Conservation (phyloP, 2,888 invertebrate species). For the Ennomos erosarius region DNA sequence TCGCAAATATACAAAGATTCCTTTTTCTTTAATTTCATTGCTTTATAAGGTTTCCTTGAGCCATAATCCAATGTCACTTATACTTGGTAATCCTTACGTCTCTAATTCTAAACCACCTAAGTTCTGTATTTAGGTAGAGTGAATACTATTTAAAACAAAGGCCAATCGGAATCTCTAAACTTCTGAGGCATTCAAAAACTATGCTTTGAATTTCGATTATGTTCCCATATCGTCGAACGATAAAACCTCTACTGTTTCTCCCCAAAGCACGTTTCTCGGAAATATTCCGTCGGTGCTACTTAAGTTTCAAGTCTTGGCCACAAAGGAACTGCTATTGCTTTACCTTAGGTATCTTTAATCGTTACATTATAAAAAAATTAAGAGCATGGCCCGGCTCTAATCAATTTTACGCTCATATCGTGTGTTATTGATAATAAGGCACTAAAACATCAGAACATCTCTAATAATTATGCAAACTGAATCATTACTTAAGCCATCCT, state of each 20-base stretch:
- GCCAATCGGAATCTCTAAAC: constrained; percentile 51
- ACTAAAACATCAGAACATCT: too few species aligned
- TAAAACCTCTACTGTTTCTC: constrained; percentile 77
- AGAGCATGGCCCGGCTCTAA: constrained; percentile 71
- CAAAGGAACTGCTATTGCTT: constrained; percentile 11
- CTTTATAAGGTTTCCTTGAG: too few species aligned
- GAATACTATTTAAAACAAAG: constrained; percentile 25
- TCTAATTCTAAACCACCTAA: too few species aligned
- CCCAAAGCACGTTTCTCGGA: constrained; percentile 80
- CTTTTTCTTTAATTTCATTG: too few species aligned
- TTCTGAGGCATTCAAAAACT: constrained; percentile 48
- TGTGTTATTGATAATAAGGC: too few species aligned
- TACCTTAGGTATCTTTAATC: too few species aligned
- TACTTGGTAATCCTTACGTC: too few species aligned
- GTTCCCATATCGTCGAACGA: constrained; percentile 76
- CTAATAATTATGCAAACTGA: too few species aligned
- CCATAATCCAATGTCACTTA: too few species aligned
- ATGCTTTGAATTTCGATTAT: constrained; percentile 69
- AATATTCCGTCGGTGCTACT: constrained; percentile 58
- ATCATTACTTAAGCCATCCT: not conserved
- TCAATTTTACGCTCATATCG: constrained; percentile 42
- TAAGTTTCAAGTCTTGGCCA: constrained; percentile 66
- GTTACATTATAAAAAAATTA: too few species aligned
- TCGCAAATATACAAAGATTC: too few species aligned
- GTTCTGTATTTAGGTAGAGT: too few species aligned